Base-by-base conservation (phyloP, 2,113 vertebrate genomes). In the Coturnix japonica region DNA sequence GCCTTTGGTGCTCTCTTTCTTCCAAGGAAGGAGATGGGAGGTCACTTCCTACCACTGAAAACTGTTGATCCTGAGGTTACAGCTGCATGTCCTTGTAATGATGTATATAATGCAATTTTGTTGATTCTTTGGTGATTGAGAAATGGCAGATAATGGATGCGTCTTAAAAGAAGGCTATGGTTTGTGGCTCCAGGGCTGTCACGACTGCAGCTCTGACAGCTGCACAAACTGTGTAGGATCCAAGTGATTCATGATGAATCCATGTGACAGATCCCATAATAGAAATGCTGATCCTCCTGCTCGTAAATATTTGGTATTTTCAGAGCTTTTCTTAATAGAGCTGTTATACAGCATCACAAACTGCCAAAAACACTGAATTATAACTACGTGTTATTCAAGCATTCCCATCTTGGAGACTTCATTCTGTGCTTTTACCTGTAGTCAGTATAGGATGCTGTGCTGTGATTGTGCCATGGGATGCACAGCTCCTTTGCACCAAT, bases 401-500 rank as follows among this genome's bases (percentile, higher is more conserved):
- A 1, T 31, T 66, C 19, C 56, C 14, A 0, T 1, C 4, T 41
- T 14, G 8, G 33, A 10, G 57, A 1, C n/a, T 64, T 18, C 7
- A 1, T 6, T 37, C 11, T 56, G 14, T 33, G 16, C 18, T n/a
- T 33, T 26, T 33, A 2, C 21, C 33, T 30, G 57, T 19, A 60
- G 39, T 21, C 49, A 18, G 7, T 3, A 2, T 11, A 15, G 75
- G 66, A 11, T 30, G 61, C 49, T 53, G 0, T 69, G 37, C 80
- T 49, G 60, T 9, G 37, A 4, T 41, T 6, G 7, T 16, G 14
- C n/a, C 67, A 53, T 80, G 43, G 72, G 37, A 4, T 13, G 21
- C 18, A 28, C 72, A 46, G 63, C n/a, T 13, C 25, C 47, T 1
- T 47, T 7, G 19, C 56, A 25, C 15, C 21, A 0, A 0, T 8